Percentiles rank a stretch among this genome's conserved stretches.
These are phyloP conservation scores for Melinopterus prodromus DNA, from an alignment of 2,888 invertebrate genomes.

Conservation along the genomic window DNA sequence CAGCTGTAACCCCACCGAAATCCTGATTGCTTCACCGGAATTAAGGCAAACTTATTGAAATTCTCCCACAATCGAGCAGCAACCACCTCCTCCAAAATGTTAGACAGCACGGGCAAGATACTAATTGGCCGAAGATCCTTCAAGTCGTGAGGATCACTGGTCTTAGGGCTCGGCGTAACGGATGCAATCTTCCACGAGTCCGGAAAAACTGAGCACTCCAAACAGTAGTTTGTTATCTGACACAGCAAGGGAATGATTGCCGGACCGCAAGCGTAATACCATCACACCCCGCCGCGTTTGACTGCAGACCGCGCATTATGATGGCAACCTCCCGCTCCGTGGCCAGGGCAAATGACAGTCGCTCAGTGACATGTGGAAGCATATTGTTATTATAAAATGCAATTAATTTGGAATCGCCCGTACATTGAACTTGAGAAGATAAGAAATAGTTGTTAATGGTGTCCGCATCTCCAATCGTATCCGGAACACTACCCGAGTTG, in stretches of 20 bases:
- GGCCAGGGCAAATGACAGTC: not conserved
- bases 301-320: not conserved
- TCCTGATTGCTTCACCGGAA: conserved; percentile 12
- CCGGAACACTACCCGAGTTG: no score
- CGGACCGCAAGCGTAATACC: conserved; percentile 9
- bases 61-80: not conserved
- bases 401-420: not conserved
- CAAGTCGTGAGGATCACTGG: not conserved
- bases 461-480: not conserved
- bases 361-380: not conserved
- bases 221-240: conserved; percentile 12
- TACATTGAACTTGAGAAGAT: not conserved
- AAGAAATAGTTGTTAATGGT: not conserved
- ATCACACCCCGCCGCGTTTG: not conserved
- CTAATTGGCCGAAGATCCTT: conserved; percentile 21
- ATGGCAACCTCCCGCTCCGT: not conserved
- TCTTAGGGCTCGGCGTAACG: conserved; percentile 15
- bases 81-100: conserved; percentile 18
- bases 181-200: conserved; percentile 13
- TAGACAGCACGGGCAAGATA: conserved; percentile 18
- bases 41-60: not conserved
- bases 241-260: not conserved
- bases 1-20: not conserved
- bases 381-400: not conserved
- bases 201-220: not conserved